Conservation (phyloP, 1,140 invertebrate genomes). For the Calosoma granatense region DNA sequence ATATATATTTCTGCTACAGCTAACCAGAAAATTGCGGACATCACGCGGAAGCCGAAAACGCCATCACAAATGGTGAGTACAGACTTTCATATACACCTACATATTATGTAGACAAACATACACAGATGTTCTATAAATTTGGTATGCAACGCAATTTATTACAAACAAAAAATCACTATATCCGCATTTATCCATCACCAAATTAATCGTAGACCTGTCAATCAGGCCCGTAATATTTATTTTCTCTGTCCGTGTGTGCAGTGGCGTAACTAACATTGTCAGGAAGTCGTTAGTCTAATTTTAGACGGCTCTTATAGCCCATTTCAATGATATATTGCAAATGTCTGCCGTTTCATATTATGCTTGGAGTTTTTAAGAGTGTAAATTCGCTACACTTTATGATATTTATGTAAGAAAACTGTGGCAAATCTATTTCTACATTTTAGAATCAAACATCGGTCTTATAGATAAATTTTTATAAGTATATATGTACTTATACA, state of each 20-base stretch:
- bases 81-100: not conserved
- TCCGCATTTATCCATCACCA: not conserved
- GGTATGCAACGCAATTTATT: too few species aligned
- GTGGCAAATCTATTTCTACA: too few species aligned
- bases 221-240: slow-evolving; percentile 1
- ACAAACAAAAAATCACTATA: not conserved
- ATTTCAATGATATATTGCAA: not conserved
- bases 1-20: slow-evolving; percentile 49
- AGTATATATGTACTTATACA: too few species aligned
- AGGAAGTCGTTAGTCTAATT: slow-evolving; percentile 3
- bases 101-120: not conserved
- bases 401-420: too few species aligned
- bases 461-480: too few species aligned
- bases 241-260: not conserved
- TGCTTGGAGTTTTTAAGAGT: not conserved
- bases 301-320: not conserved
- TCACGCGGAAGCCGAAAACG: slow-evolving; percentile 79
- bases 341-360: not conserved
- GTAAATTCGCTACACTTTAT: not conserved
- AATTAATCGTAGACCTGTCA: slow-evolving; percentile 1
- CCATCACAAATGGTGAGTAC: slow-evolving; percentile 86
- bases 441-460: too few species aligned
- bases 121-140: not conserved
- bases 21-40: slow-evolving; percentile 77
- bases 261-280: not conserved